Evolutionary conservation across 2,888 invertebrate species (phyloP), one percentile per base, ranked within the genome.

Genomic region (Asteroscopus sphinx): DNA sequence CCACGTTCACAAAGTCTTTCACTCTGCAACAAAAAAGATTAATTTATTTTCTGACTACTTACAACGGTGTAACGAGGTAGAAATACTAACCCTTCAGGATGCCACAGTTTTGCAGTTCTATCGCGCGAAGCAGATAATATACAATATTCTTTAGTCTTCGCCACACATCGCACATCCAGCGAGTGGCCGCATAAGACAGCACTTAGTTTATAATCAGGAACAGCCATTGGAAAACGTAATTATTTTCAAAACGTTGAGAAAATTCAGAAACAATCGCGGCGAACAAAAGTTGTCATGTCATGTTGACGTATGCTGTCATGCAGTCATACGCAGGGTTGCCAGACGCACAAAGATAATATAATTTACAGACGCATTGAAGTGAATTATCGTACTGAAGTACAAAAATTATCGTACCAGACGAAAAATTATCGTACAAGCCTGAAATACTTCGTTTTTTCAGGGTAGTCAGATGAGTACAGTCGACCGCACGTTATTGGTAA

Each of bases 61-160:
- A 35, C 5, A 47, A 52, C 13, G 52, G 37, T 51, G 17, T 53
- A 54, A 47, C 56, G 33, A 28, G 12, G 41, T 44, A 54, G 58
- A 59, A 47, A 66, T 68, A 84, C 87, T 85, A 93, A 96, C 97
- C 96, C 96, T 82, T 96, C 96, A 35, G 97, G 96, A 82, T 96
- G 96, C 99, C 99, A 99, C 33, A 98, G 92, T 90, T 97, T 97
- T 1, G 97, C 96, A 12, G 97, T 97, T 87, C 96, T 96, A 89
- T 99, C 99, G 77, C 99, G 95, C 3, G 99, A 99, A 17, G 97
- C 97, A 5, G 98, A 98, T 37, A 98, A 92, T 78, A 99, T 96
- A 66, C 95, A 96, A 79, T 96, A 96, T 71, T 96, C 96, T 61
- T 95, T 91, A 5, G 95, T 92, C 9, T 94, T 94, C 48, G 95